These are phyloP conservation scores for Platyura marginata DNA, from an alignment of 1,140 invertebrate genomes.

Conservation along the genomic window DNA sequence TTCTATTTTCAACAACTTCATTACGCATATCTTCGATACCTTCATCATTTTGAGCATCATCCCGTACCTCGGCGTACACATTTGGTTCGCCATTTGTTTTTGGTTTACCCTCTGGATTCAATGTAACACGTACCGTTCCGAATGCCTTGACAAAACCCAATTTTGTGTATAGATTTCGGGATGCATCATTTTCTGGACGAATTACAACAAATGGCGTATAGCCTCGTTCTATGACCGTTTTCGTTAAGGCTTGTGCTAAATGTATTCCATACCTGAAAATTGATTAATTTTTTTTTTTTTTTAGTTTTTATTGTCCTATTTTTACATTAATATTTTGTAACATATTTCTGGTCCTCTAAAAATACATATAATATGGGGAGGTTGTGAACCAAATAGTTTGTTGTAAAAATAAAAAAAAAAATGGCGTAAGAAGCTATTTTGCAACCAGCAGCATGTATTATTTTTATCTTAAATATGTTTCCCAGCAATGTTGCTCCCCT, in stretches of 20 bases:
- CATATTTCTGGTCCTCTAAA: no score
- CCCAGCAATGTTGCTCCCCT: no score
- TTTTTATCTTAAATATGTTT: no score
- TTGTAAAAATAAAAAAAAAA: no score
- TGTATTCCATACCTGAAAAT: slow-evolving; percentile 38
- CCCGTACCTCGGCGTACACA: slow-evolving; percentile 6
- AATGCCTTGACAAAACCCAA: slow-evolving; percentile 59
- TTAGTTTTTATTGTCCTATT: background rate
- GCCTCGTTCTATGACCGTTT: slow-evolving; percentile 48
- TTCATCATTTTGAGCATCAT: slow-evolving; percentile 16
- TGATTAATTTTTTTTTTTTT: background rate
- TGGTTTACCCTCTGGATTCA: slow-evolving; percentile 32
- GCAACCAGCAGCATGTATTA: no score
- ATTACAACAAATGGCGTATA: slow-evolving; percentile 71
- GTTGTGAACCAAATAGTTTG: no score
- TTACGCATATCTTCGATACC: slow-evolving; percentile 24
- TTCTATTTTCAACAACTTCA: slow-evolving; percentile 22
- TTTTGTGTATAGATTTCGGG: slow-evolving; percentile 57
- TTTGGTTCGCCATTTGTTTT: slow-evolving; percentile 9
- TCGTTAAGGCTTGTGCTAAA: slow-evolving; percentile 42
- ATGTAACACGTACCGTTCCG: slow-evolving; percentile 52
- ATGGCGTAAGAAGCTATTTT: no score
- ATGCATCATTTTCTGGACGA: slow-evolving; percentile 67
- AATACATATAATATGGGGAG: no score
- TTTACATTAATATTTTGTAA: no score